Evolutionary conservation across 2,797 vertebrate genomes (phyloP).

Genomic region (Gila robusta): DNA sequence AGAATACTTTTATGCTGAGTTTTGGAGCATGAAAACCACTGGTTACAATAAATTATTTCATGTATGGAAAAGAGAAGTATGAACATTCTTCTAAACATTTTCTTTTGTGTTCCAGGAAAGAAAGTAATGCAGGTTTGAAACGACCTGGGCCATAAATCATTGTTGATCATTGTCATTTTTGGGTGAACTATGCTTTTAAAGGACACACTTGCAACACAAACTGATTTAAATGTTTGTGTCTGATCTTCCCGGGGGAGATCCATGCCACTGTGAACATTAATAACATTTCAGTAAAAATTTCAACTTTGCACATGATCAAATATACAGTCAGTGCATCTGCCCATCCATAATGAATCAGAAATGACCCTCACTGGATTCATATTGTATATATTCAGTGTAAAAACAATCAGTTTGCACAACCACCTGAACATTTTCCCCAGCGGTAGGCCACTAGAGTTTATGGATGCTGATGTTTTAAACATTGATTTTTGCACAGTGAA

Average conservation of each 20-base stretch:
- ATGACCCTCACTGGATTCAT: not conserved
- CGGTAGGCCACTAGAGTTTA: not conserved
- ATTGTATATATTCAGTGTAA: not conserved
- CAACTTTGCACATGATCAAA: not conserved
- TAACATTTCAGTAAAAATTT: not conserved
- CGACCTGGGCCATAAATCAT: not conserved
- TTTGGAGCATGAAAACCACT: not conserved
- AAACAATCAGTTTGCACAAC: not conserved
- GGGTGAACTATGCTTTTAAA: not conserved
- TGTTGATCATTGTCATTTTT: not conserved
- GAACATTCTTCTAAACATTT: not conserved
- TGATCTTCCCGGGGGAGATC: not conserved
- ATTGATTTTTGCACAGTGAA: constrained; percentile 27
- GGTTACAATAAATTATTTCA: not conserved
- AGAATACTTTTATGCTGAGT: not conserved
- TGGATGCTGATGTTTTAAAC: constrained; percentile 22
- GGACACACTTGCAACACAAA: not conserved
- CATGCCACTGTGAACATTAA: not conserved
- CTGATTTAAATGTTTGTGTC: not conserved
- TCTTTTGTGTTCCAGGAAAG: not conserved
- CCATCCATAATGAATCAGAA: not conserved
- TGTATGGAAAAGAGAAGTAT: not conserved
- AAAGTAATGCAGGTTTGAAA: not conserved
- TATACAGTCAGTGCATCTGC: not conserved
- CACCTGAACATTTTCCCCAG: not conserved